Evolutionary conservation across 2,888 invertebrate species (phyloP).

Genomic region (Helobdella robusta): DNA sequence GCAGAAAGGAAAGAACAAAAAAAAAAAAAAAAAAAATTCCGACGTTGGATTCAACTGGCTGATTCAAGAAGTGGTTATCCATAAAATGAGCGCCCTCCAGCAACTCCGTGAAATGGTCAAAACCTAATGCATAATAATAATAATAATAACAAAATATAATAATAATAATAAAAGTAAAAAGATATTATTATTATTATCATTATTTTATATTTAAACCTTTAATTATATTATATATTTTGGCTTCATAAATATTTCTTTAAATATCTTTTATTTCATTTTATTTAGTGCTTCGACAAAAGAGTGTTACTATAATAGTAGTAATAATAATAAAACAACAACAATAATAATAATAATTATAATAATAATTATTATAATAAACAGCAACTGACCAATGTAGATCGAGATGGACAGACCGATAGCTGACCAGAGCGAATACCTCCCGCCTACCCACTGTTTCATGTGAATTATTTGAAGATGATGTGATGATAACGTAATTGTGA

Average conservation of each 20-base stretch:
- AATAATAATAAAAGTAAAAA: not conserved
- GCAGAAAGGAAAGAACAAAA: no score
- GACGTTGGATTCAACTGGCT: slow-evolving; percentile 84
- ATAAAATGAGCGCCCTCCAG: slow-evolving; percentile 82
- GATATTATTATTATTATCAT: not conserved
- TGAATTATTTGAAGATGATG: no score
- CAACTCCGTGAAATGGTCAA: slow-evolving; percentile 83
- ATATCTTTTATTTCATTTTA: no score
- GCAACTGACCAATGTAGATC: slow-evolving; percentile 65
- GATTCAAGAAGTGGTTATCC: slow-evolving; percentile 80
- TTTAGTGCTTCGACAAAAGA: no score
- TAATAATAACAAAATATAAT: no score
- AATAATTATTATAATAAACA: not conserved
- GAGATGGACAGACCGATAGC: slow-evolving; percentile 96
- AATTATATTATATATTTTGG: no score
- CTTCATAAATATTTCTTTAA: no score
- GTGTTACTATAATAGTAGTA: not conserved
- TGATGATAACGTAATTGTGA: no score
- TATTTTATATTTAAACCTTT: not conserved
- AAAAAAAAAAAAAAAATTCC: slow-evolving; percentile 43
- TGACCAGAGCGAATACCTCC: slow-evolving; percentile 93
- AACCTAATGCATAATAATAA: no score
- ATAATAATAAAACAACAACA: no score
- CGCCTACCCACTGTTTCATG: slow-evolving; percentile 76
- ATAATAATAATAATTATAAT: not conserved